Evolutionary conservation across 2,888 invertebrate species (phyloP).

Genomic region (Pseudococcus longispinus): DNA sequence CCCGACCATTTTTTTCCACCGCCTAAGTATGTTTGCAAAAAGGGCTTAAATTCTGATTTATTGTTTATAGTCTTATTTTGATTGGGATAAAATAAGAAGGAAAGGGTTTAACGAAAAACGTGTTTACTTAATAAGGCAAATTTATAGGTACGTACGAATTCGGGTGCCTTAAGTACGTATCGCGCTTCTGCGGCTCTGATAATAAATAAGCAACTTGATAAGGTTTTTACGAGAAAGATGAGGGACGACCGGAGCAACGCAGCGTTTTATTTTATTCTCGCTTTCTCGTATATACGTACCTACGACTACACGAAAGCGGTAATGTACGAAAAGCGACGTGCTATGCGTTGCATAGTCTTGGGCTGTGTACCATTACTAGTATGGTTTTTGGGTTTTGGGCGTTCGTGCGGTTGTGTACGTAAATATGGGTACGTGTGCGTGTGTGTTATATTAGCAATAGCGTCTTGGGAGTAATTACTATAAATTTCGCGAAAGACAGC

Average conservation of each 20-base stretch:
- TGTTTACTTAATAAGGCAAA: constrained; percentile 33
- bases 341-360: background rate
- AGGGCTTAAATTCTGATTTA: constrained; percentile 35
- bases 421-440: too few relatives aligned
- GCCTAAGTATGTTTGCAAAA: too few relatives aligned
- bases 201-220: constrained; percentile 45
- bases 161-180: background rate
- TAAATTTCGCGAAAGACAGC: constrained; percentile 51
- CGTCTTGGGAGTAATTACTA: constrained; percentile 53
- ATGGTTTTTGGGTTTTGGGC: background rate
- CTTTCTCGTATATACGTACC: background rate
- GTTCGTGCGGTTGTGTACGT: background rate
- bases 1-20: background rate
- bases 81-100: background rate
- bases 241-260: background rate
- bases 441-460: constrained; percentile 23
- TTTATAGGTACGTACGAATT: constrained; percentile 2
- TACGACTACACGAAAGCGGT: too few relatives aligned
- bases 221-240: constrained; percentile 15
- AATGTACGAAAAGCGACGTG: background rate
- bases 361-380: background rate
- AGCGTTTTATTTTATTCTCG: background rate
- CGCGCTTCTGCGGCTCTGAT: background rate
- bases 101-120: background rate
- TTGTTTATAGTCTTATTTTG: background rate